These are phyloP conservation scores for Acrocephalus scirpaceus DNA, from an alignment of 2,797 vertebrate species.

Conservation along the genomic window DNA sequence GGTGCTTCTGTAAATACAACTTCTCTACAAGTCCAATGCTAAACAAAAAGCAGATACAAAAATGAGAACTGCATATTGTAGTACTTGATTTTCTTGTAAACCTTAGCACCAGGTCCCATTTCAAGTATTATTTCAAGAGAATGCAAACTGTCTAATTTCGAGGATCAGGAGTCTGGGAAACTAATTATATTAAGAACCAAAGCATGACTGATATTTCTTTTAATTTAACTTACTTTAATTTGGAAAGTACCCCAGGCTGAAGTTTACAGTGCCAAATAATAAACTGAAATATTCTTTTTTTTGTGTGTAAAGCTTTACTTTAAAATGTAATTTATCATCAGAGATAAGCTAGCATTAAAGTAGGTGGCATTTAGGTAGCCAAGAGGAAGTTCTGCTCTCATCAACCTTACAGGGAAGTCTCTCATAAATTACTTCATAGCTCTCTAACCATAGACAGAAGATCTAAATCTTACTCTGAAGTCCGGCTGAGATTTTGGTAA, in stretches of 20 bases:
- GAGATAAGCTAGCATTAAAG: not conserved
- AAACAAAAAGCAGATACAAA: not conserved
- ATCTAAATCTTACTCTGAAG: not conserved
- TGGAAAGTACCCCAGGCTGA: not conserved
- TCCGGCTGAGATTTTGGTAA: not conserved
- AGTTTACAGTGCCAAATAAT: not conserved
- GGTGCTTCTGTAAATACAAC: not conserved
- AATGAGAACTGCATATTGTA: not conserved
- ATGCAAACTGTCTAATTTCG: not conserved
- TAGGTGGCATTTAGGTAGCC: not conserved
- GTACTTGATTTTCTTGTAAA: not conserved
- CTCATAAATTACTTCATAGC: not conserved
- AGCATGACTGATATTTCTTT: not conserved
- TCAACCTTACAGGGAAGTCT: not conserved
- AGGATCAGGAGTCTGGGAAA: not conserved
- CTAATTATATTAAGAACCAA: not conserved
- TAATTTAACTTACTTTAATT: not conserved
- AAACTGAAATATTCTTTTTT: not conserved
- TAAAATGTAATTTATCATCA: not conserved
- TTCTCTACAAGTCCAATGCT: not conserved
- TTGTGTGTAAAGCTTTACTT: not conserved
- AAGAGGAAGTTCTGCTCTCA: not conserved
- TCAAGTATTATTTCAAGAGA: not conserved
- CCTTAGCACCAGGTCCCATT: not conserved
- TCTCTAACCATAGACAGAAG: not conserved